Evolutionary conservation across 2,113 vertebrate species (phyloP).

Genomic region (Macroglossus sobrinus): DNA sequence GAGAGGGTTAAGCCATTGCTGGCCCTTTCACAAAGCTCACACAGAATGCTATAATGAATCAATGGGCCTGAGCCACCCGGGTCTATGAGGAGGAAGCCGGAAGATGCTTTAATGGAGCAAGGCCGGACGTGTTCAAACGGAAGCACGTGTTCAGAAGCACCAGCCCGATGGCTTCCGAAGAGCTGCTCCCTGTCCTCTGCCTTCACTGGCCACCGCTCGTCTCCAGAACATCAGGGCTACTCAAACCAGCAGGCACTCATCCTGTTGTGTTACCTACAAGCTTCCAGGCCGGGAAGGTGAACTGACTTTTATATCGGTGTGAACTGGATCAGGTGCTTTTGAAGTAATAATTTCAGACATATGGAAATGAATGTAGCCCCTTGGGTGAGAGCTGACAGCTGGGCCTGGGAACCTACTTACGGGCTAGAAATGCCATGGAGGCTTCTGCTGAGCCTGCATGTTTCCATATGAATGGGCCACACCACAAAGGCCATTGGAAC

Average conservation of each 20-base stretch:
- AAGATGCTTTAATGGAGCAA: neutral
- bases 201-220: fast-evolving
- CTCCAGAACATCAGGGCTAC: neutral
- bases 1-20: neutral
- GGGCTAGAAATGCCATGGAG: neutral
- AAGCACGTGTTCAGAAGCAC: neutral
- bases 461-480: neutral
- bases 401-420: too few species aligned
- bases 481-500: neutral
- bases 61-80: neutral
- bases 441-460: fast-evolving
- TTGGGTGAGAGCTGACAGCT: neutral
- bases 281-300: too few species aligned
- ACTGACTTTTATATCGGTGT: neutral
- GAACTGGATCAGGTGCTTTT: neutral
- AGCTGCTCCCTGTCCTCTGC: fast-evolving
- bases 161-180: neutral
- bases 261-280: too few species aligned
- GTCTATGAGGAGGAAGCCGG: neutral
- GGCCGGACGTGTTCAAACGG: neutral
- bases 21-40: neutral
- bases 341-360: neutral
- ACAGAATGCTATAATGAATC: neutral
- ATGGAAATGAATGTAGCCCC: neutral
- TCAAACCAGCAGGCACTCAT: neutral